Conservation (phyloP, 1,140 invertebrate genomes). For the Pentalonia nigronervosa region DNA sequence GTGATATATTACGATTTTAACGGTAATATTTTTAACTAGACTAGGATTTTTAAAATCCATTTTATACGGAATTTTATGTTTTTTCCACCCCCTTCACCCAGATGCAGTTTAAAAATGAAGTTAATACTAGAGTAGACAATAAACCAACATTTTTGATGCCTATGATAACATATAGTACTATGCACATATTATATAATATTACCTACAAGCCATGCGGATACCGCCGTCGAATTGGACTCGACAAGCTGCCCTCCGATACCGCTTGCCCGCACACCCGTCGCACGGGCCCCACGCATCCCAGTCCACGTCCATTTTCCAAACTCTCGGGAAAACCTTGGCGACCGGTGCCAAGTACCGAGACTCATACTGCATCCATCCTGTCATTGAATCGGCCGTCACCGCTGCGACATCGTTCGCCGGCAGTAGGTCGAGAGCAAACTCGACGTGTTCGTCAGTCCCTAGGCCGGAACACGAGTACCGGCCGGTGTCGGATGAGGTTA, state of each 20-base stretch:
- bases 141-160: no score
- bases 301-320: background rate
- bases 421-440: background rate
- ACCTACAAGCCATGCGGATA: slow-evolving; percentile 37
- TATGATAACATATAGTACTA: no score
- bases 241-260: slow-evolving; percentile 44
- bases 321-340: background rate
- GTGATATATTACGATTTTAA: background rate
- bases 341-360: background rate
- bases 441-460: background rate
- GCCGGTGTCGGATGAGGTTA: background rate
- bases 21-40: background rate
- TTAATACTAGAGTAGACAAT: background rate
- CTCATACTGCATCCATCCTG: slow-evolving; percentile 6
- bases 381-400: background rate
- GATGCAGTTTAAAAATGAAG: background rate
- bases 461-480: slow-evolving; percentile 41
- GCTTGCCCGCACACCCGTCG: slow-evolving; percentile 49
- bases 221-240: slow-evolving; percentile 18
- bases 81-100: no score
- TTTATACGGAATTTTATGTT: background rate
- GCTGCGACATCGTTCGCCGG: background rate
- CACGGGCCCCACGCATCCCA: slow-evolving; percentile 56
- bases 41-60: background rate
- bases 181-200: background rate